Base-by-base conservation (phyloP, 64 coral and sea anemone genomes). In the Dendronephthya gigantea region DNA sequence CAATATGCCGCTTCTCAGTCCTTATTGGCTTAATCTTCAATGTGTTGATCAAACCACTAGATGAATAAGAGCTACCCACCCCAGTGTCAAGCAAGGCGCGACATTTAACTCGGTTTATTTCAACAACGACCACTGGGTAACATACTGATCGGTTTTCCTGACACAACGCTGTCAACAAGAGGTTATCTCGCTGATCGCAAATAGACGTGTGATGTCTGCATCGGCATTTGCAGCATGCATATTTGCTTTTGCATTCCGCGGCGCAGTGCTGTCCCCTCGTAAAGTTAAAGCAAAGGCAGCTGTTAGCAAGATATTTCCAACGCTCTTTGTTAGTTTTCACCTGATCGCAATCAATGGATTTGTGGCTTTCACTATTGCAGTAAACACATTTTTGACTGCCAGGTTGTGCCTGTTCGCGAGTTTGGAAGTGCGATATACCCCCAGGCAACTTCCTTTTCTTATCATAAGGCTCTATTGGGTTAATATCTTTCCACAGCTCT, bases 241-340 rank as follows among this genome's bases (percentile, higher is more conserved):
- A 28, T 12, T 70, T 70, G 25, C 85, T 87, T 66, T 47, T 87
- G 28, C 85, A 75, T 34, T 75, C 39, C 5, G 51, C 22, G 39
- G 85, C 85, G 0, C 27, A 38, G 74, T 87, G 85, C 66, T 74
- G 66, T 1, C 16, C 59, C 12, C 85, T 23, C 1, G 58, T 76
- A 47, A 58, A 87, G 11, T 87, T 87, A 36, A 87, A 87, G 74
- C 85, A 87, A 9, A 85, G 50, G 4, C 22, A 4, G 35, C 39
- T 52, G 12, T 62, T 31, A 11, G 84, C 84, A 35, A 85, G 19
- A 33, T 56, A 33, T 31, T 28, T 33, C 35, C 32, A n/a, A 27
- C 50, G 11, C 0, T 49, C 83, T 35, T 28, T 16, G 4, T 12
- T 23, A 36, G 19, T 50, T 2, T 16, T 29, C 5, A 85, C 47